Evolutionary conservation across 2,113 vertebrate species (phyloP).

Genomic region (Xyrauchen texanus): DNA sequence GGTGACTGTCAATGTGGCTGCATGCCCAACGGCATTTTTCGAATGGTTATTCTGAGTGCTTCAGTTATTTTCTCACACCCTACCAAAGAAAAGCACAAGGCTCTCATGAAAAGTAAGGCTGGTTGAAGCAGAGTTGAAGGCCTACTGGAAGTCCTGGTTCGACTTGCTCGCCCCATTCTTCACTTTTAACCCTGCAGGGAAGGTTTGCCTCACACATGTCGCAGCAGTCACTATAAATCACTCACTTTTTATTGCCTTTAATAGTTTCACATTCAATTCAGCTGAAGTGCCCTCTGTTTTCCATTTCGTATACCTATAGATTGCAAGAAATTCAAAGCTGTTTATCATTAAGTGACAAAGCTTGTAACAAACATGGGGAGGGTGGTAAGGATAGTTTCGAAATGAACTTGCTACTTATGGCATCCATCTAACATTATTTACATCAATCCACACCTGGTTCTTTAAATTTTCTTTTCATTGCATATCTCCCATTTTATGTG

Average conservation of each 20-base stretch:
- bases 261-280: constrained; percentile 50
- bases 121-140: constrained; percentile 40
- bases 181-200: constrained; percentile 50
- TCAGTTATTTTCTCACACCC: constrained; percentile 42
- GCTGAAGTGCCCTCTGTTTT: neutral
- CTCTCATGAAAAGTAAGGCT: constrained; percentile 50
- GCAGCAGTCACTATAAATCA: constrained; percentile 53
- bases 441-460: neutral
- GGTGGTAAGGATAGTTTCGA: neutral
- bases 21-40: constrained; percentile 39
- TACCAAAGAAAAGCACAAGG: neutral
- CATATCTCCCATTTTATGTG: neutral
- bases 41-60: constrained; percentile 13
- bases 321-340: constrained; percentile 33
- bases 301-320: constrained; percentile 13
- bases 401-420: neutral
- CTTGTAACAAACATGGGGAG: neutral
- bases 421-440: neutral
- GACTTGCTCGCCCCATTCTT: constrained; percentile 51
- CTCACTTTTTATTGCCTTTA: constrained; percentile 34
- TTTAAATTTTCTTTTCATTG: neutral
- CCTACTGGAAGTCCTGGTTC: constrained; percentile 57
- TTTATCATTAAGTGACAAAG: constrained; percentile 25
- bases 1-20: constrained; percentile 24
- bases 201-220: constrained; percentile 47